Evolutionary conservation across 2,888 invertebrate species (phyloP).

Genomic region (Neuroscelio doddi): DNA sequence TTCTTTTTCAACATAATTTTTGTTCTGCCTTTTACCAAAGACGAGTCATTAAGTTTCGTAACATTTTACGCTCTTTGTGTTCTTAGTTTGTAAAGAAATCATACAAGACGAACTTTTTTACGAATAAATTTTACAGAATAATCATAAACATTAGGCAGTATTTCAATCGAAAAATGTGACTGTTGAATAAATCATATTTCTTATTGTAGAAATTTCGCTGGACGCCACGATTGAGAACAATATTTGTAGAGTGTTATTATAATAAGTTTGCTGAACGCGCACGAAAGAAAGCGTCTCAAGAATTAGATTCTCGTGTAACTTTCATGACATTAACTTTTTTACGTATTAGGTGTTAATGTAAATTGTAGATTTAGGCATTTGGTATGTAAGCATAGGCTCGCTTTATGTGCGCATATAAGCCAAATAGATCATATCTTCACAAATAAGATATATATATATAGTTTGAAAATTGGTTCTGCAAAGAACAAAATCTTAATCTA

Average conservation of each 20-base stretch:
- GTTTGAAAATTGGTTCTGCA: conserved; percentile 31
- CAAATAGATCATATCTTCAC: conserved; percentile 48
- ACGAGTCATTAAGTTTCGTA: conserved; percentile 13
- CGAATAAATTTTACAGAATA: not conserved
- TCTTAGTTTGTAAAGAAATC: conserved; percentile 4
- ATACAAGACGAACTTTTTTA: conserved; percentile 3
- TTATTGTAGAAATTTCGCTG: not conserved
- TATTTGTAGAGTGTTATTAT: not conserved
- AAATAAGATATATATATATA: conserved; percentile 36
- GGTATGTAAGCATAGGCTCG: conserved; percentile 42
- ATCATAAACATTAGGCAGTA: too few relatives aligned
- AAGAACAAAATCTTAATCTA: too few relatives aligned
- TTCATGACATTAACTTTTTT: conserved; percentile 49
- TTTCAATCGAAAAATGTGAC: too few relatives aligned
- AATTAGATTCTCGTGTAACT: conserved; percentile 32
- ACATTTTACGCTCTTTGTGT: too few relatives aligned
- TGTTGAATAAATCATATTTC: too few relatives aligned
- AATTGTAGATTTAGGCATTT: conserved; percentile 40
- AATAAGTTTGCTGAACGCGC: conserved; percentile 10
- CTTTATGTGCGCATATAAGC: conserved; percentile 47
- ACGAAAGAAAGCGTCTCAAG: conserved; percentile 11
- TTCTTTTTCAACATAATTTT: conserved; percentile 7
- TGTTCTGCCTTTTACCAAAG: conserved; percentile 28
- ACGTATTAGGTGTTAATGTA: conserved; percentile 31
- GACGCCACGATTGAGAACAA: not conserved